Evolutionary conservation across 2,888 invertebrate species (phyloP), one percentile per base, ranked within the genome.

Genomic region (Halictus quadricinctus): DNA sequence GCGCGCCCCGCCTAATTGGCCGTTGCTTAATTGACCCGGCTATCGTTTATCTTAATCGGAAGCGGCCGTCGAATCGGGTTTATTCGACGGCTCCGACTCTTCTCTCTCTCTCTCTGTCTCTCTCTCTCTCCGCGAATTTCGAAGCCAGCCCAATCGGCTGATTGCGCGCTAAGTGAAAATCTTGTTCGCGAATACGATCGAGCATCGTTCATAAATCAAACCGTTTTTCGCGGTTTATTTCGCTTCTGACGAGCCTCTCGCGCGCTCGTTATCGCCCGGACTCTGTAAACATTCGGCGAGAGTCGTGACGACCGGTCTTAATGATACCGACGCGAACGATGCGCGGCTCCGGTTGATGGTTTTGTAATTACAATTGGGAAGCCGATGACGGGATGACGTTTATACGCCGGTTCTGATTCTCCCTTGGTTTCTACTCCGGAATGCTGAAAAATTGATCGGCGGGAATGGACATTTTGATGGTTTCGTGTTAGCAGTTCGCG

Each of bases 31-130:
- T 83, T 70, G 43, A 50, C 21, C 36, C 41, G 50, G 36, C 66
- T n/a, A 43, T 73, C 85, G 80, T 85, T 80, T 72, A 79, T 85
- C 85, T 69, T 72, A 69, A 84, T 75, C 84, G 79, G 58, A 43
- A 72, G 75, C 15, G 13, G 12, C 54, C 41, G 29, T 66, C 25
- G 66, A 76, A 76, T 76, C 66, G 25, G 18, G 64, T 76, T 58
- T 70, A 21, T 58, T 48, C 46, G n/a, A 36, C 54, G 58, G n/a
- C 29, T 54, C 12, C 50, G 15, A 7, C 29, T 64, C 64, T 13
- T 18, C 8, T 18, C 54, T 41, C 41, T 36, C 36, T 36, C 36
- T 36, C 36, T 36, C 2, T 36, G 1, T 36, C 36, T 36, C 36
- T 36, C 36, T 36, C 36, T 36, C 36, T 36, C 36, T 36, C 3